Conservation (phyloP, 1,140 invertebrate species). For the Ridgeia piscesae region DNA sequence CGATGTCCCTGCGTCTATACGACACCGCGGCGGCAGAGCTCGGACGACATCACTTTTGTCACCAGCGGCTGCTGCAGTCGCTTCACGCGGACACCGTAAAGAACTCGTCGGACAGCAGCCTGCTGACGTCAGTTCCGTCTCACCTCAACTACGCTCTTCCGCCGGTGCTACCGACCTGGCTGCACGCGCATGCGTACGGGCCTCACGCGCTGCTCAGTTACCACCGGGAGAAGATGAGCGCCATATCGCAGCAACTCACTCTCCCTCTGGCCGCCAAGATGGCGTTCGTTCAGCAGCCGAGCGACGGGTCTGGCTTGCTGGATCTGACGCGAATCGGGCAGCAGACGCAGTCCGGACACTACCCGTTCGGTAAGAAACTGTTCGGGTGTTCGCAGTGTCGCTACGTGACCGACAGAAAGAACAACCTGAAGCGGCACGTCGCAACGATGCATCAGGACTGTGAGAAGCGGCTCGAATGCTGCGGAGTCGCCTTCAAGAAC, state of each 20-base stretch:
- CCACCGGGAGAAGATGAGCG: background rate
- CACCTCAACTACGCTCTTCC: background rate
- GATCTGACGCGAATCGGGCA: slow-evolving; percentile 9
- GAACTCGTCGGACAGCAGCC: background rate
- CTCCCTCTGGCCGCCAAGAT: background rate
- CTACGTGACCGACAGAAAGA: slow-evolving; percentile 60
- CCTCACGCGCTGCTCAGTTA: background rate
- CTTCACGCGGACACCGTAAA: background rate
- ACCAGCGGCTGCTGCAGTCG: background rate
- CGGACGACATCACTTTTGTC: background rate
- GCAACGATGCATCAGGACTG: slow-evolving; percentile 59
- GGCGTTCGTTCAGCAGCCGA: background rate
- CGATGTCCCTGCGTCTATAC: background rate
- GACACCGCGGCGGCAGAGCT: background rate
- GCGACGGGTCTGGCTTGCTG: background rate
- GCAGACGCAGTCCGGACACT: slow-evolving; percentile 3
- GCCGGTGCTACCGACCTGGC: background rate
- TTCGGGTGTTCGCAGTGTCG: slow-evolving; percentile 55
- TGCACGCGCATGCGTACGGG: background rate
- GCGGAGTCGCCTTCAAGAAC: slow-evolving; percentile 55
- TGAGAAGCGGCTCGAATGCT: slow-evolving; percentile 57
- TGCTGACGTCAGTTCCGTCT: background rate
- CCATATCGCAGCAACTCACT: background rate
- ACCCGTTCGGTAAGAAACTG: slow-evolving; percentile 36
- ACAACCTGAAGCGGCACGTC: slow-evolving; percentile 61